phyloP scores from a whole-genome alignment of 1,140 invertebrate species.

The Ylistrum balloti region DNA sequence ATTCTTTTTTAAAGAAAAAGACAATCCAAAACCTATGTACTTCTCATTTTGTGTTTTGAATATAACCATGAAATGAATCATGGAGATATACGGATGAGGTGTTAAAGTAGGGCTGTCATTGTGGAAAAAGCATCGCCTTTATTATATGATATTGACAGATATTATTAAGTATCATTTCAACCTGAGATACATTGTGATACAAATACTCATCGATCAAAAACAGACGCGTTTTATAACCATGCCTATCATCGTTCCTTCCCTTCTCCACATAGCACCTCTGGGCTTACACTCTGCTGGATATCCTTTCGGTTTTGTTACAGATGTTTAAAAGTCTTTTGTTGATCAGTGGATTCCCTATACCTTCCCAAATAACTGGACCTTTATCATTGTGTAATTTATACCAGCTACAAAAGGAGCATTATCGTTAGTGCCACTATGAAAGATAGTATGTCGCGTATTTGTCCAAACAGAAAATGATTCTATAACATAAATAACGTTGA shows the following conservation, averaged over 20 bases:
- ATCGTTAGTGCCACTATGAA: not conserved
- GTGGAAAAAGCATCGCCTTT: no score
- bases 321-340: not conserved
- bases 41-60: no score
- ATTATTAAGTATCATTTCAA: no score
- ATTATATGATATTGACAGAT: not conserved
- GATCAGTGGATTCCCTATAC: not conserved
- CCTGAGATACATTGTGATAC: no score
- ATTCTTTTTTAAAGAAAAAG: no score
- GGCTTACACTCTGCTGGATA: not conserved
- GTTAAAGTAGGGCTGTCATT: no score
- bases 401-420: not conserved
- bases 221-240: not conserved
- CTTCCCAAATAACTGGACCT: not conserved
- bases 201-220: not conserved
- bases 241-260: not conserved
- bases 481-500: constrained; percentile 28
- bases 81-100: no score
- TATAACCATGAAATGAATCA: no score
- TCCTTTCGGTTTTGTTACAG: constrained; percentile 1
- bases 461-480: constrained; percentile 28
- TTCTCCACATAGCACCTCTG: not conserved
- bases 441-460: not conserved
- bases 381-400: constrained; percentile 36
- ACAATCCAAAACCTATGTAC: no score